Conservation (phyloP, 2,113 vertebrate genomes). For the Atlantisia rogersi region DNA sequence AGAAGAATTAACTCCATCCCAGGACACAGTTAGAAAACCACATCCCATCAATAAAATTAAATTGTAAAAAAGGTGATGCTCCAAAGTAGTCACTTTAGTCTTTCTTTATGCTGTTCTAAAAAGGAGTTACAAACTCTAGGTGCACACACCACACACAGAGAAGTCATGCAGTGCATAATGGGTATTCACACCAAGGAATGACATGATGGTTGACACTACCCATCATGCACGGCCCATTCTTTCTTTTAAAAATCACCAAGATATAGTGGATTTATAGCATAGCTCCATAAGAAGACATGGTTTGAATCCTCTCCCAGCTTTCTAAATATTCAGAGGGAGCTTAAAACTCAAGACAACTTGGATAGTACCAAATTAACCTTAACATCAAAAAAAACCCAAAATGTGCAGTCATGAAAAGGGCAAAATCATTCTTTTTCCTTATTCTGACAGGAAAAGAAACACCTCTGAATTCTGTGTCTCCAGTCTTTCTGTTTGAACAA, state of each 20-base stretch:
- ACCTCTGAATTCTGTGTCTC: not conserved
- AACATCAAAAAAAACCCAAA: not conserved
- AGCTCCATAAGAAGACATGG: not conserved
- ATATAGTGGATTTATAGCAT: not conserved
- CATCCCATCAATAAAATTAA: not conserved
- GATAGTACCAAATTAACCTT: not conserved
- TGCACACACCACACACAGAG: not conserved
- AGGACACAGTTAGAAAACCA: not conserved
- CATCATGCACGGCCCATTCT: not conserved
- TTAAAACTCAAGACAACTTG: not conserved
- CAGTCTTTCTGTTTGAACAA: not conserved
- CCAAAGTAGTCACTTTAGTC: not conserved
- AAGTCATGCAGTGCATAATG: accelerated
- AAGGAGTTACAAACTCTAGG: not conserved
- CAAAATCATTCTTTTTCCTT: not conserved
- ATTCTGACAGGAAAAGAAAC: not conserved
- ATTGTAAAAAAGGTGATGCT: not conserved
- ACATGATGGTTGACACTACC: not conserved
- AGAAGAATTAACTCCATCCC: not conserved
- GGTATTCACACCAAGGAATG: not conserved
- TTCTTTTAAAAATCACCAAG: not conserved
- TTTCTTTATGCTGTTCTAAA: not conserved
- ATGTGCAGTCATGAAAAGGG: accelerated
- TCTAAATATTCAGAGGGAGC: not conserved
- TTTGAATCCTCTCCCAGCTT: not conserved